Evolutionary conservation across 2,797 vertebrate species (phyloP).

Genomic region (Mormyrus hasselquistii): DNA sequence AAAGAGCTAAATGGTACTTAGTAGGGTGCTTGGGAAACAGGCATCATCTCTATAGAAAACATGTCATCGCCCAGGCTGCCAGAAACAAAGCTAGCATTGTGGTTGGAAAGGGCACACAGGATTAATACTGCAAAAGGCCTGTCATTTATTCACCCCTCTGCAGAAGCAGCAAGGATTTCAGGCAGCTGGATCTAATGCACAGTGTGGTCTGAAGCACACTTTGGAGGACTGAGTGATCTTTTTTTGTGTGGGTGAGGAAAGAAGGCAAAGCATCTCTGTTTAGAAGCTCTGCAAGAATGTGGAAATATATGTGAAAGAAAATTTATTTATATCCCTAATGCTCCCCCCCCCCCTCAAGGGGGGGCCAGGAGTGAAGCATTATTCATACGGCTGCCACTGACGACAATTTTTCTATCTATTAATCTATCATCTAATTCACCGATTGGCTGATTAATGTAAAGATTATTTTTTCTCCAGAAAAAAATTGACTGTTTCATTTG

Average conservation of each 20-base stretch:
- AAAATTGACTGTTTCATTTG: background rate
- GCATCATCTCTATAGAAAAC: conserved; percentile 11
- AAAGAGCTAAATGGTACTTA: background rate
- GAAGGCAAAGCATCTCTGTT: background rate
- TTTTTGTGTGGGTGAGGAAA: background rate
- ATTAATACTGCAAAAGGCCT: conserved; percentile 35
- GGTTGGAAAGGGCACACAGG: conserved; percentile 43
- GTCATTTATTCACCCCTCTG: conserved; percentile 20
- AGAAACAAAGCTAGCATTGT: conserved; percentile 54
- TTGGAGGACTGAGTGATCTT: background rate
- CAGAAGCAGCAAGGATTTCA: background rate
- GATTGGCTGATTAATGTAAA: background rate
- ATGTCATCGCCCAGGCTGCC: conserved; percentile 20
- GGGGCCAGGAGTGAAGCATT: background rate
- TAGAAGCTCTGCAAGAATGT: background rate
- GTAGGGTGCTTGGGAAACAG: background rate
- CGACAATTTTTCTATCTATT: background rate
- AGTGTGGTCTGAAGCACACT: background rate
- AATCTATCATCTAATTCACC: background rate
- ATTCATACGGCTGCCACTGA: background rate
- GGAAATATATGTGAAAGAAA: background rate
- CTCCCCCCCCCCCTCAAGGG: background rate
- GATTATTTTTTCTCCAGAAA: background rate
- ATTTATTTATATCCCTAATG: background rate
- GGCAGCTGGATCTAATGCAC: background rate